Evolutionary conservation across 2,113 vertebrate species (phyloP).

Genomic region (Catharus bicknelli): DNA sequence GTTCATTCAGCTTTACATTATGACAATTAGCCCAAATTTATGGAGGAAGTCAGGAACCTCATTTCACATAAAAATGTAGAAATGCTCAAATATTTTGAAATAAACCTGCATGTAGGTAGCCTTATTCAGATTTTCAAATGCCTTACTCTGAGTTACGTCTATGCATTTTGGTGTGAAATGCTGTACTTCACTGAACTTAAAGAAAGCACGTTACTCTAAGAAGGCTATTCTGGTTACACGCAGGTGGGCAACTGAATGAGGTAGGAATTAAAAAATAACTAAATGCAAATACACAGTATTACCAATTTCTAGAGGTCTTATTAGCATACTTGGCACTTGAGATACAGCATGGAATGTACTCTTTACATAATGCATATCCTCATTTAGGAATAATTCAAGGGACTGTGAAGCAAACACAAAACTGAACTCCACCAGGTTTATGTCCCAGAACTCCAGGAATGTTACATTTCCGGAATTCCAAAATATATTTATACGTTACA

Average conservation of each 20-base stretch:
- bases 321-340: background rate
- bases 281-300: background rate
- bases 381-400: background rate
- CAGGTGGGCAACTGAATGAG: background rate
- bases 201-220: background rate
- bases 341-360: background rate
- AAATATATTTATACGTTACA: background rate
- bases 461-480: background rate
- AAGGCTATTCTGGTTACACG: rapidly evolving
- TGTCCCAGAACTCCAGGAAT: background rate
- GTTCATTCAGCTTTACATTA: background rate
- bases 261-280: background rate
- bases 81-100: background rate
- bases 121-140: background rate
- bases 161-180: background rate
- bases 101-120: background rate
- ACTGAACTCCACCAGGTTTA: background rate
- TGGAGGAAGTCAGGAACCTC: background rate
- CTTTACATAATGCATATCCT: background rate
- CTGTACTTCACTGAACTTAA: background rate
- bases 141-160: background rate
- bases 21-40: background rate
- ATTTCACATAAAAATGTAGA: background rate
- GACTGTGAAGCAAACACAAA: background rate
- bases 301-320: background rate